Percentiles rank a stretch among this genome's conserved stretches.
These are phyloP conservation scores for Serinus canaria DNA, from an alignment of 2,113 vertebrate species.

Conservation along the genomic window DNA sequence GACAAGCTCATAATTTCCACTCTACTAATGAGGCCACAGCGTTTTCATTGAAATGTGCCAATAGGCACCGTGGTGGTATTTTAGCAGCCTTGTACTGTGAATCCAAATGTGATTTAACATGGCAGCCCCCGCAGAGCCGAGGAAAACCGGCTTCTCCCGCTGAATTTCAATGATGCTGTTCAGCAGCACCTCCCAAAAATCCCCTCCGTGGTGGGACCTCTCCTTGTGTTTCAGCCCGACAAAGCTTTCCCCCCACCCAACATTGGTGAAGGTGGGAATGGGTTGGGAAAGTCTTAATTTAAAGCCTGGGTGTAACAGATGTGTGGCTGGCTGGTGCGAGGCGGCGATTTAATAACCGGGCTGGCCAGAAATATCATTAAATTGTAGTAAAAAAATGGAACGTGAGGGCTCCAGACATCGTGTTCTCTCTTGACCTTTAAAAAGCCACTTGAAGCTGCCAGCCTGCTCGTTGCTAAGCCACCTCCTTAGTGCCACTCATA, in stretches of 20 bases:
- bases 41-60: conserved; percentile 47
- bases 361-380: not conserved
- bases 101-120: conserved; percentile 51
- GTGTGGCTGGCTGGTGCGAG: not conserved
- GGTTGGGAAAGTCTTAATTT: not conserved
- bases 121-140: not conserved
- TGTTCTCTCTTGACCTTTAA: conserved; percentile 38
- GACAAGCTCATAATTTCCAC: conserved; percentile 50
- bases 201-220: not conserved
- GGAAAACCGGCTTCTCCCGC: not conserved
- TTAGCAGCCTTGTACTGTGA: conserved; percentile 51
- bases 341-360: not conserved
- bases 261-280: not conserved
- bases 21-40: conserved; percentile 38
- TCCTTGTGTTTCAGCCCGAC: not conserved
- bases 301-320: not conserved
- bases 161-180: conserved; percentile 31
- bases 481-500: not conserved
- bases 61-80: conserved; percentile 18
- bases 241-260: not conserved
- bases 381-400: not conserved
- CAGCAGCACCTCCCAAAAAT: not conserved
- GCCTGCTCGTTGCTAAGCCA: not conserved
- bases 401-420: not conserved
- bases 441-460: not conserved